These are phyloP conservation scores for Pseudoatta argentina DNA, from an alignment of 1,140 invertebrate genomes.

Conservation along the genomic window DNA sequence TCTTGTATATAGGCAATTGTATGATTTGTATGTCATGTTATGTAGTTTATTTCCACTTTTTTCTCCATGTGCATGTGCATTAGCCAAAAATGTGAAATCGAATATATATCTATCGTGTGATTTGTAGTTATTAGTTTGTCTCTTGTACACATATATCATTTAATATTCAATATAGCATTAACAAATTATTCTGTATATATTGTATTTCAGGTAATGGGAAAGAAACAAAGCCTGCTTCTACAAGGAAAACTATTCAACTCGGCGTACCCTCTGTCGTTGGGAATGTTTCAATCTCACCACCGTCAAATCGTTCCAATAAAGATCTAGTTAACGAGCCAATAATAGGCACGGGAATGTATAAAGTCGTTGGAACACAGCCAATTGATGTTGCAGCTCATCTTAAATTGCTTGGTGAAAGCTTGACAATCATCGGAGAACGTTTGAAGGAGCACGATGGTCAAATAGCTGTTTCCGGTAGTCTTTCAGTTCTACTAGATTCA, in stretches of 20 bases:
- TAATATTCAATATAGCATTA: background rate
- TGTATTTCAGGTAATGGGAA: slow-evolving; percentile 79
- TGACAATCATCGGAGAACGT: slow-evolving; percentile 96
- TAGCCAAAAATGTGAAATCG: slow-evolving; percentile 42
- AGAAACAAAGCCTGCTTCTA: slow-evolving; percentile 78
- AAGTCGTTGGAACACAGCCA: slow-evolving; percentile 93
- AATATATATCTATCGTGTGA: slow-evolving; percentile 51
- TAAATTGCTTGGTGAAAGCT: slow-evolving; percentile 96
- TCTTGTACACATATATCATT: slow-evolving; percentile 48
- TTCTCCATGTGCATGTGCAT: slow-evolving; percentile 73
- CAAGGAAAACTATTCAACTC: slow-evolving; percentile 84
- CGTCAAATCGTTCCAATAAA: slow-evolving; percentile 82
- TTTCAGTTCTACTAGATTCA: slow-evolving; percentile 97
- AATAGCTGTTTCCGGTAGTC: slow-evolving; percentile 96
- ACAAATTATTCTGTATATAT: slow-evolving; percentile 36
- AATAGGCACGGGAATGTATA: slow-evolving; percentile 86
- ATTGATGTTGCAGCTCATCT: slow-evolving; percentile 97
- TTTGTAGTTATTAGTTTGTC: slow-evolving; percentile 62
- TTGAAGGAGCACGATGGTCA: slow-evolving; percentile 97
- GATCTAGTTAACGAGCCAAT: slow-evolving; percentile 81
- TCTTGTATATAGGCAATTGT: slow-evolving; percentile 60
- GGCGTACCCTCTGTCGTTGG: slow-evolving; percentile 84
- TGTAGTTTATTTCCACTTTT: slow-evolving; percentile 57
- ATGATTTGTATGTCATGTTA: slow-evolving; percentile 63
- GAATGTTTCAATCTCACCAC: slow-evolving; percentile 85